Evolutionary conservation across 2,113 vertebrate species (phyloP), one percentile per base, ranked within the genome.

Genomic region (Anguilla rostrata): DNA sequence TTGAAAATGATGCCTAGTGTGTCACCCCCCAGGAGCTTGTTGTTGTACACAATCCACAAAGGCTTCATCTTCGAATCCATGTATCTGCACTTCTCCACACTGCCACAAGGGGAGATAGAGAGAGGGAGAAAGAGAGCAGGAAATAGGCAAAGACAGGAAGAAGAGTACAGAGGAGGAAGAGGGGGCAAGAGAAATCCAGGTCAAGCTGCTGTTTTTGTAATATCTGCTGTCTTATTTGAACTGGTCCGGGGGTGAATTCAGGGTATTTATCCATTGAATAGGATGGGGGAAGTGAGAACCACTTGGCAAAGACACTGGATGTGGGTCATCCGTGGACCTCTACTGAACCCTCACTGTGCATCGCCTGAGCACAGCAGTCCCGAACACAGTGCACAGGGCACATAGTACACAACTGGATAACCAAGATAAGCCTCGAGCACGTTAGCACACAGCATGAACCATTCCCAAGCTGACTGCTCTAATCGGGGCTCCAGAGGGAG

Each of bases 31-130:
- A 98, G 95, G 88, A 97, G 96, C 92, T 97, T 98, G 92, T 97
- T 99, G 91, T 96, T 97, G 92, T 99, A 99, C 8, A 99, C 97
- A 49, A 99, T 96, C 98, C 98, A 99, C 3, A 99, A 94, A 15
- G 98, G 98, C 91, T 99, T 99, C 98, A 99, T 99, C 94, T 99
- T 99, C 22, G 98, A 99, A 94, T 99, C 98, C 98, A 99, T 99
- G 39, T 98, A 99, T 78, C 96, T 97, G 94, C 98, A 99, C 89
- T 94, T 98, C 87, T 99, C 98, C 93, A 99, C 95, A 90, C 98
- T 99, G 91, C 83, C 91, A 87, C 4, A 71, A 91, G 86, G 91
- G 3, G 40, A 63, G 9, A 46, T 18, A 79, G 49, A 78, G 43
- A 26, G 39, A n/a, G 43, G 12, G 39, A 66, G 41, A 78, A 9